A percentile compares a stretch with the other conserved stretches of the same genome.
phyloP scores from a whole-genome alignment of 2,797 vertebrate genomes.

The Synanceia verrucosa region DNA sequence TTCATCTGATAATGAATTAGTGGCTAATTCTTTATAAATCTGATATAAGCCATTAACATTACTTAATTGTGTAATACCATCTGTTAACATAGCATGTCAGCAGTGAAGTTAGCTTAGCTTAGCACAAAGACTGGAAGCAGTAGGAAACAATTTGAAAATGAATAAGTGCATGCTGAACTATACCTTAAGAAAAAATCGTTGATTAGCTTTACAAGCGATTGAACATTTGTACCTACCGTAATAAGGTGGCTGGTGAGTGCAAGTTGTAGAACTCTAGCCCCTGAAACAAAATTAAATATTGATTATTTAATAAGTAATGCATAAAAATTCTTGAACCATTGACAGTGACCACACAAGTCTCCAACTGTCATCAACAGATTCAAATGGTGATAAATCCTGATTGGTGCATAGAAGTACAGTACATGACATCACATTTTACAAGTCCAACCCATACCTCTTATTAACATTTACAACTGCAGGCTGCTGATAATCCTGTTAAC shows the following conservation, averaged over 20 bases:
- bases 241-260: too few species aligned
- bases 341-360: not conserved
- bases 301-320: too few species aligned
- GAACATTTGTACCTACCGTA: too few species aligned
- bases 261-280: too few species aligned
- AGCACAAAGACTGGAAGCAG: not conserved
- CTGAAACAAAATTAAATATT: not conserved
- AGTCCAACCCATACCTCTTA: slow-evolving; percentile 2
- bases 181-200: too few species aligned
- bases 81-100: too few species aligned
- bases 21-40: not conserved
- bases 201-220: not conserved
- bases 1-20: not conserved
- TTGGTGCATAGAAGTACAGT: not conserved
- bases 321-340: too few species aligned
- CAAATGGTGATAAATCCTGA: not conserved
- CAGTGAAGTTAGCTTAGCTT: not conserved
- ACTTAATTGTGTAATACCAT: too few species aligned
- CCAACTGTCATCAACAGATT: not conserved
- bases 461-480: slow-evolving; percentile 17
- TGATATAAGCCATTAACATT: not conserved
- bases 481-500: slow-evolving; percentile 2
- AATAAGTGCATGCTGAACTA: not conserved
- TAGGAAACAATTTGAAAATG: not conserved
- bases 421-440: not conserved